Conservation (phyloP, 2,797 vertebrate species). For the Lerista edwardsae region DNA sequence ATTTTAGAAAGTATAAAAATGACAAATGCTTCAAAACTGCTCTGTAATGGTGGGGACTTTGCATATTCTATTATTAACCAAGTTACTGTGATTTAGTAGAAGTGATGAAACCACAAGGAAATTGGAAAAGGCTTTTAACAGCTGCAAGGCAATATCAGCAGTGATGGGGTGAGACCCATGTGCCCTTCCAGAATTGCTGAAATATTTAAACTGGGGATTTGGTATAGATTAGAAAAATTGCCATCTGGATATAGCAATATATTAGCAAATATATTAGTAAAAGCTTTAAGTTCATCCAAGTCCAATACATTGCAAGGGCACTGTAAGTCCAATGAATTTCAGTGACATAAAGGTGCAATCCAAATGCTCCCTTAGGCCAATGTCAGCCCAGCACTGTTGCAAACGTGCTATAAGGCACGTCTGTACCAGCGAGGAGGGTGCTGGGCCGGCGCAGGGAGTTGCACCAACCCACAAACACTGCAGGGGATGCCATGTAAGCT, state of each 20-base stretch:
- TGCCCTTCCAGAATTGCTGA: neutral
- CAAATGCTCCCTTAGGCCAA: no score
- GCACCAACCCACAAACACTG: no score
- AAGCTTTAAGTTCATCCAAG: no score
- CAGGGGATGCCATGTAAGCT: no score
- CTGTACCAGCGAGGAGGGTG: no score
- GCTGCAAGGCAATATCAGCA: neutral
- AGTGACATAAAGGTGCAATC: no score
- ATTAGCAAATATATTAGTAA: neutral
- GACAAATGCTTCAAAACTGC: slow-evolving; percentile 63
- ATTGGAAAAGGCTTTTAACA: slow-evolving; percentile 10
- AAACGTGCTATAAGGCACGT: no score
- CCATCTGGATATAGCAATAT: neutral
- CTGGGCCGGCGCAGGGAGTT: no score
- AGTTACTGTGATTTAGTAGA: slow-evolving; percentile 51
- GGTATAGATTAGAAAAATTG: neutral
- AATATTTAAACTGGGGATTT: neutral
- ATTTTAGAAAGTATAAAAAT: slow-evolving; percentile 65
- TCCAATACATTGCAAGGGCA: no score
- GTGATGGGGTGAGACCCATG: neutral
- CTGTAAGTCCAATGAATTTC: neutral
- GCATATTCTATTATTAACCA: slow-evolving; percentile 59
- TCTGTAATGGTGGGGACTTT: slow-evolving; percentile 43
- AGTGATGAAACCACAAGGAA: slow-evolving; percentile 34
- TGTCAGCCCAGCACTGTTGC: no score